phyloP scores from a whole-genome alignment of 2,113 vertebrate species.

The Lucifuga dentata region DNA sequence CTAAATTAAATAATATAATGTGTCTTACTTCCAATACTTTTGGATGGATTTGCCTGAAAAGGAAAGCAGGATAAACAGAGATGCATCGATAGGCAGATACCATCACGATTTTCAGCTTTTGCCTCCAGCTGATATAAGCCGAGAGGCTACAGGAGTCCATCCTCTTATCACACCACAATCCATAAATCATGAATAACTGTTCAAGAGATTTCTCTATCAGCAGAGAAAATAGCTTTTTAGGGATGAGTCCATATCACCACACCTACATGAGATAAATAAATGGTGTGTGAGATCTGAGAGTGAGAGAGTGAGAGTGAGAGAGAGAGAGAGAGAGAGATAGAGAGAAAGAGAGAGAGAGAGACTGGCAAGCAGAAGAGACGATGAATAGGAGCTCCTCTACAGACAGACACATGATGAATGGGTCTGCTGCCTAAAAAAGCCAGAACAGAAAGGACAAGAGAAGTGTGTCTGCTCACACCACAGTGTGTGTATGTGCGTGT shows the following conservation, averaged over 20 bases:
- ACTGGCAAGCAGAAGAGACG: slow-evolving; percentile 61
- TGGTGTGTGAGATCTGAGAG: slow-evolving; percentile 23
- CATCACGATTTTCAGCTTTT: not conserved
- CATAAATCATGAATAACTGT: slow-evolving; percentile 11
- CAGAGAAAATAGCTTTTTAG: slow-evolving; percentile 5
- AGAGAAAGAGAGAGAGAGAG: slow-evolving; percentile 41
- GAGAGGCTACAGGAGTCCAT: not conserved
- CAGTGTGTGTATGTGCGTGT: slow-evolving; percentile 18
- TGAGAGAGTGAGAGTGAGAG: slow-evolving; percentile 14
- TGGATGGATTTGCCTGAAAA: too few relatives aligned
- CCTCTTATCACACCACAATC: not conserved
- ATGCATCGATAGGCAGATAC: too few relatives aligned
- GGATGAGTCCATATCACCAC: slow-evolving; percentile 2
- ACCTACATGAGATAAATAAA: slow-evolving; percentile 20
- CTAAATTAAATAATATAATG: too few relatives aligned
- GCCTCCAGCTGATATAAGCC: not conserved
- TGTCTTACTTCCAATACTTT: too few relatives aligned
- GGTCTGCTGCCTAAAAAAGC: slow-evolving; percentile 58
- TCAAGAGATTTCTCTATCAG: slow-evolving; percentile 11
- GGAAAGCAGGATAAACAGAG: too few relatives aligned
- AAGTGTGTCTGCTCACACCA: slow-evolving; percentile 59
- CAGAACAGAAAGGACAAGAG: slow-evolving; percentile 39
- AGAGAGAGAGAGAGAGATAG: slow-evolving; percentile 50
- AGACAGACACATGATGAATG: slow-evolving; percentile 70
- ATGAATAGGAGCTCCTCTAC: slow-evolving; percentile 62